Evolutionary conservation across 2,113 vertebrate genomes (phyloP).

Genomic region (Podarcis raffonei): DNA sequence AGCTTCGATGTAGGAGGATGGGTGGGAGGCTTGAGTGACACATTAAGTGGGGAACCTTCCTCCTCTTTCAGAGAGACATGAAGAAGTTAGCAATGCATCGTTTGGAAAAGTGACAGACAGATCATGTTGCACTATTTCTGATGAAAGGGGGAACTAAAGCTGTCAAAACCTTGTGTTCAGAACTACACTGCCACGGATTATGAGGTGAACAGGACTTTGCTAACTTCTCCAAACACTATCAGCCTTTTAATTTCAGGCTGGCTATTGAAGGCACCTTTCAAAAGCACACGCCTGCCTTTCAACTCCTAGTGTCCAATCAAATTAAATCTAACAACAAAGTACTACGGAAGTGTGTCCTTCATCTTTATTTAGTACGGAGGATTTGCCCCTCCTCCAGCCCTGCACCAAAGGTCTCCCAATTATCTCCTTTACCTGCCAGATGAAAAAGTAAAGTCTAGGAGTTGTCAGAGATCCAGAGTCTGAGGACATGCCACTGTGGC

Average conservation of each 20-base stretch:
- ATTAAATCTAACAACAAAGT: conserved; percentile 50
- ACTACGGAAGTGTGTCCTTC: conserved; percentile 38
- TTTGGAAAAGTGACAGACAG: conserved; percentile 74
- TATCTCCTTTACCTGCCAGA: conserved; percentile 72
- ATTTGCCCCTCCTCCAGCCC: conserved; percentile 19
- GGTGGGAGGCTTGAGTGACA: conserved; percentile 81
- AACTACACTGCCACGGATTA: conserved; percentile 45
- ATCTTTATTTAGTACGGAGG: conserved; percentile 48
- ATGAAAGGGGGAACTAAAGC: conserved; percentile 64
- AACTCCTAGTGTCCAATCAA: conserved; percentile 64
- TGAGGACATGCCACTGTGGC: conserved; percentile 74
- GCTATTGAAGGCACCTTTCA: conserved; percentile 47
- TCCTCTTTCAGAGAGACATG: conserved; percentile 64
- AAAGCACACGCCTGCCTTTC: conserved; percentile 49
- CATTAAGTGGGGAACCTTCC: conserved; percentile 71
- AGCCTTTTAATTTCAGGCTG: conserved; percentile 54
- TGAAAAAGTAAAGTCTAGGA: conserved; percentile 62
- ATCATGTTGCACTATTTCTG: conserved; percentile 55
- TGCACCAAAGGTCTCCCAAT: conserved; percentile 64
- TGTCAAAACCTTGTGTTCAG: conserved; percentile 70
- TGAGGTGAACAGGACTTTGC: conserved; percentile 39
- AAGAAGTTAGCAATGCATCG: conserved; percentile 67
- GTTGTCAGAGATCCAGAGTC: conserved; percentile 69
- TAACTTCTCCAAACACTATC: conserved; percentile 59
- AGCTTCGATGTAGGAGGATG: conserved; percentile 62